Base-by-base conservation (phyloP, 1,140 invertebrate species). In the Procambarus clarkii region DNA sequence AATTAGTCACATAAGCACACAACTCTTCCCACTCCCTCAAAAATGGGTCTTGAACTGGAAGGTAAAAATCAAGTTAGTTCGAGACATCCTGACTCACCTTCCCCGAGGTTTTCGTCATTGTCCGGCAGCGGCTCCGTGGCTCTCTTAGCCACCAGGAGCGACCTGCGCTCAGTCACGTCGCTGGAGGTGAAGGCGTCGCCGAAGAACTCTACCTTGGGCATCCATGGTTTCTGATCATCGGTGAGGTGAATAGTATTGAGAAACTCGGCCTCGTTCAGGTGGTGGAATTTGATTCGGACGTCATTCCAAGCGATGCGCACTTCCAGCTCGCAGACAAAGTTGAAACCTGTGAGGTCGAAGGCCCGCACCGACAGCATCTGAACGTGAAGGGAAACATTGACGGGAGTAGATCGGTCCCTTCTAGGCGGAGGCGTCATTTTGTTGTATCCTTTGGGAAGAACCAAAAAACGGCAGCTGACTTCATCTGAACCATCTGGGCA, bases 401-500 rank as follows among this genome's bases (percentile, higher is more conserved):
- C 76, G 18, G 89, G 89, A 21, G 74, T 86, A n/a, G 44, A 44
- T 3, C 34, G 76, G 54, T 80, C 11, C 15, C 34, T 64, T 21
- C 89, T 82, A n/a, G 89, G 83, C 18, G 89, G 89, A 8, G 89
- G 89, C 2, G 54, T 79, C 82, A 78, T 91, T 9, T 77, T 34
- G 76, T 91, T 77, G 76, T 91, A 91, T 4, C 89, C 83, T 8
- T 13, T 2, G 18, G 89, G 82, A 18, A 91, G 46, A 9, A 69
- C 69, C 45, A 91, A 58, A 54, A 91, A 84, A n/a, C 60, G 58
- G 82, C 89, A 91, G 60, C 46, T 58, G 9, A 64, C 96, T 96
- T 93, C 96, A 95, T 94, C 97, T 0, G 96, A 96, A 82, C 95
- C 95, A 94, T 97, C 97, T 45, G 93, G 93, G 93, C 98, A 98